Evolutionary conservation across 2,113 vertebrate species (phyloP).

Genomic region (Amia ocellicauda): DNA sequence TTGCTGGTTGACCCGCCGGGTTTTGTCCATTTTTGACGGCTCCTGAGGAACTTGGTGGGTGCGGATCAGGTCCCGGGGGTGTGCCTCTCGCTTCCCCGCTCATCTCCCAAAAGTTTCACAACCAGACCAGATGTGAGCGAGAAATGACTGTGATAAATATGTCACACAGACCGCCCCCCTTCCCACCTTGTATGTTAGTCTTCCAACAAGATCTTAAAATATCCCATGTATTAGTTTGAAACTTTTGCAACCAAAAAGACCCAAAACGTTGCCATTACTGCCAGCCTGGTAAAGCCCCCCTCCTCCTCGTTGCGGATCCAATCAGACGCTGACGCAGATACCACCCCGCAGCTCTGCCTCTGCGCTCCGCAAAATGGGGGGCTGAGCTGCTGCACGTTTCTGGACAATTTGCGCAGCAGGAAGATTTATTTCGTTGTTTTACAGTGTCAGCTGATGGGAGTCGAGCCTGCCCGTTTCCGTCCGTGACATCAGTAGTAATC

Average conservation of each 20-base stretch:
- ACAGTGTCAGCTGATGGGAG: background rate
- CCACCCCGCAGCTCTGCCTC: background rate
- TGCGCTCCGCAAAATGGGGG: background rate
- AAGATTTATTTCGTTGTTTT: background rate
- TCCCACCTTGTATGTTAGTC: background rate
- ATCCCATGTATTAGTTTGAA: background rate
- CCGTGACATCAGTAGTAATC: conserved; percentile 26
- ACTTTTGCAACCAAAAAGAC: background rate
- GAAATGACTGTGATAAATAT: background rate
- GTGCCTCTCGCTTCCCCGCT: conserved; percentile 46
- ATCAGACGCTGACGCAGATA: background rate
- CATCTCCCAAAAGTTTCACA: conserved; percentile 39
- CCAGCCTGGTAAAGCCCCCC: background rate
- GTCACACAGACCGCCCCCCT: background rate
- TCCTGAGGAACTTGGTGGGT: conserved; percentile 35
- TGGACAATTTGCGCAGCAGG: too few species aligned
- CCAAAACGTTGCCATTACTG: conserved; percentile 11
- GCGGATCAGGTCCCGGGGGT: conserved; percentile 41
- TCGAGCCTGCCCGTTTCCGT: conserved; percentile 32
- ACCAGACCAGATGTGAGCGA: conserved; percentile 1
- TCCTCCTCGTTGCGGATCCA: conserved; percentile 6
- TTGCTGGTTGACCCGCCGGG: conserved; percentile 10
- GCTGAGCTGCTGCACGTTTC: background rate
- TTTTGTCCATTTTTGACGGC: conserved; percentile 37
- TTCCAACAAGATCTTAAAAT: too few species aligned